These are phyloP conservation scores for Sphaeridia pumilis DNA, from an alignment of 2,888 invertebrate species.

Conservation along the genomic window DNA sequence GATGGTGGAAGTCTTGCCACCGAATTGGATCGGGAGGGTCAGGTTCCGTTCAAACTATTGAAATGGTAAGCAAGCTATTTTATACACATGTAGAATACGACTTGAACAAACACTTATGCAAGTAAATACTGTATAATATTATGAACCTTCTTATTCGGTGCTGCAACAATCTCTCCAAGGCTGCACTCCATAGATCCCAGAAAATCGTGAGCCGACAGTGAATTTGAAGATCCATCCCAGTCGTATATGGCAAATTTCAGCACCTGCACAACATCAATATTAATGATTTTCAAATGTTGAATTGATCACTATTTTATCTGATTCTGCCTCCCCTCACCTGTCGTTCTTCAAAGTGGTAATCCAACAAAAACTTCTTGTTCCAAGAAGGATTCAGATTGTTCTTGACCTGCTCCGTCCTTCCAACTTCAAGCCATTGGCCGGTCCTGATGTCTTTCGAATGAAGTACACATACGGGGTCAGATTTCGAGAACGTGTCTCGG, in stretches of 20 bases:
- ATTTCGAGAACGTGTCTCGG: constrained; percentile 42
- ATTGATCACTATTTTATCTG: constrained; percentile 36
- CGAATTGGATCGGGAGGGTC: constrained; percentile 27
- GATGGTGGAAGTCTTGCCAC: constrained; percentile 27
- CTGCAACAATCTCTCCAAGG: constrained; percentile 44
- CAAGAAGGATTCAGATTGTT: constrained; percentile 40
- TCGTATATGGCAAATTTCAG: constrained; percentile 41
- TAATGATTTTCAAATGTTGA: neutral
- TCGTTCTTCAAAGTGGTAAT: constrained; percentile 44
- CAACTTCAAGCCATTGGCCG: constrained; percentile 36
- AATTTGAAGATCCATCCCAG: constrained; percentile 34
- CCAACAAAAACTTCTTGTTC: constrained; percentile 42
- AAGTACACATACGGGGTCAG: constrained; percentile 43
- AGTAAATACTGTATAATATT: neutral
- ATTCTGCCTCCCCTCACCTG: constrained; percentile 34
- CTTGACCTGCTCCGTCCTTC: constrained; percentile 39
- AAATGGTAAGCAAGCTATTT: neutral
- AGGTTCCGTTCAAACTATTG: constrained; percentile 32
- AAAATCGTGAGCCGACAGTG: constrained; percentile 37
- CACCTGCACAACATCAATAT: constrained; percentile 28
- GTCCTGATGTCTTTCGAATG: constrained; percentile 36
- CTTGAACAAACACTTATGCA: neutral
- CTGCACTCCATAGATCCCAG: constrained; percentile 43
- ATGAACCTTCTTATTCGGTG: constrained; percentile 31
- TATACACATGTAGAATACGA: neutral